Conservation (phyloP, 1,140 invertebrate genomes). For the Lepidurus packardi region DNA sequence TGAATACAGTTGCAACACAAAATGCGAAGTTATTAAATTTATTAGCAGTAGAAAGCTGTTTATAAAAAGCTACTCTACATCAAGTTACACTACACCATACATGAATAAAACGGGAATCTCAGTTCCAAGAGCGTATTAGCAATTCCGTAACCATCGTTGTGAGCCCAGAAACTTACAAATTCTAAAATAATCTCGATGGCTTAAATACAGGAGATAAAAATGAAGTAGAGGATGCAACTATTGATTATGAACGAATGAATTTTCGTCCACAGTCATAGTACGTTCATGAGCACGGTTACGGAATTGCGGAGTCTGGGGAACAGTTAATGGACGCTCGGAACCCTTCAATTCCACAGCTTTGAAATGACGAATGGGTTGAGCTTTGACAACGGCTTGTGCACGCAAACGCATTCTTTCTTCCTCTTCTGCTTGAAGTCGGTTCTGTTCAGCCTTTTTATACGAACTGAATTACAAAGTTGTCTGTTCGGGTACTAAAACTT, state of each 20-base stretch:
- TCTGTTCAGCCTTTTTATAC: slow-evolving; percentile 2
- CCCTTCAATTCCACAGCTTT: slow-evolving; percentile 24
- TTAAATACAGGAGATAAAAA: too few species aligned
- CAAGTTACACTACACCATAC: too few species aligned
- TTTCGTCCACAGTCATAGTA: background rate
- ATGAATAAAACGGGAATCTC: too few species aligned
- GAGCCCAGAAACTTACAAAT: too few species aligned
- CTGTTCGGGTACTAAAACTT: background rate
- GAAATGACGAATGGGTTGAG: slow-evolving; percentile 25
- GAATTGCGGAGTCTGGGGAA: slow-evolving; percentile 26
- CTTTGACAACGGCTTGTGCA: slow-evolving; percentile 22
- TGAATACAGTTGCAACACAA: too few species aligned
- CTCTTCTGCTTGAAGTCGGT: background rate
- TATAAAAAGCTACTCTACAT: too few species aligned
- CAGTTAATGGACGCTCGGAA: background rate
- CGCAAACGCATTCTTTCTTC: slow-evolving; percentile 20
- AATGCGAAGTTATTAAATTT: too few species aligned
- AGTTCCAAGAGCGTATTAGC: too few species aligned
- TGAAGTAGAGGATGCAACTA: too few species aligned
- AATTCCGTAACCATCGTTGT: too few species aligned
- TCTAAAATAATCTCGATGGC: too few species aligned
- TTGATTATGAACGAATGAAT: background rate
- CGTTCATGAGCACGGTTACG: background rate
- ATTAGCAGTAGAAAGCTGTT: too few species aligned
- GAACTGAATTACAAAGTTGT: background rate